Base-by-base conservation (phyloP, 2,888 invertebrate genomes). In the Rhagophthalmus giganteus region DNA sequence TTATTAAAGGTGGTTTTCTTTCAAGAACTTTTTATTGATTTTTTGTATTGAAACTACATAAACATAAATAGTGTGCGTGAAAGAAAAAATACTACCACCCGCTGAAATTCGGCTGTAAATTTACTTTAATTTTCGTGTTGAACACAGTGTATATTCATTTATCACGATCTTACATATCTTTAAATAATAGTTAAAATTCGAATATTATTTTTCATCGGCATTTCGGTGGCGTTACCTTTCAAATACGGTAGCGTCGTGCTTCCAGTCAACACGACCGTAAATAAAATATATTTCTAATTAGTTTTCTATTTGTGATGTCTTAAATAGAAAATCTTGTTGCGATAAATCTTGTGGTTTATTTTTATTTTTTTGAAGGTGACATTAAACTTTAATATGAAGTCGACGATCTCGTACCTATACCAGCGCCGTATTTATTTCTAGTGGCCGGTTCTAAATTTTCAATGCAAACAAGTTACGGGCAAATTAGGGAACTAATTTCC, bases 1-100 rank as follows among this genome's bases (percentile, higher is more conserved):
- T 65, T 66, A 67, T 67, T 64, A 62, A 59, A 62, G 54, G 60
- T 57, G 58, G 62, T 61, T 60, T 58, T 52, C 60, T 64, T 60
- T 62, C 60, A 51, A 60, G 61, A 40, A 44, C 55, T 62, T 63
- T 63, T 63, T 63, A 62, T 61, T 63, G 58, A 64, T 65, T 62
- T 62, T 64, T 60, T 48, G 31, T 56, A 60, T 63, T 45, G 57
- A 47, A 45, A 47, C 54, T 49, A 57, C 56, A 62, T 60, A 62
- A 62, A 60, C 60, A 62, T 65, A 65, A 63, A 63, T 65, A 65
- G 60, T 57, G 58, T 55, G 42, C 31, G n/a, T n/a, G 38, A 37
- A 44, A 38, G 34, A 53, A 52, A 52, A 48, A 44, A 40, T 30
- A 40, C 40, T 45, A 48, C 55, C 56, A 38, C 56, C 56, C 42